phyloP scores from a whole-genome alignment of 2,888 invertebrate genomes.

The Sympetrum striolatum region DNA sequence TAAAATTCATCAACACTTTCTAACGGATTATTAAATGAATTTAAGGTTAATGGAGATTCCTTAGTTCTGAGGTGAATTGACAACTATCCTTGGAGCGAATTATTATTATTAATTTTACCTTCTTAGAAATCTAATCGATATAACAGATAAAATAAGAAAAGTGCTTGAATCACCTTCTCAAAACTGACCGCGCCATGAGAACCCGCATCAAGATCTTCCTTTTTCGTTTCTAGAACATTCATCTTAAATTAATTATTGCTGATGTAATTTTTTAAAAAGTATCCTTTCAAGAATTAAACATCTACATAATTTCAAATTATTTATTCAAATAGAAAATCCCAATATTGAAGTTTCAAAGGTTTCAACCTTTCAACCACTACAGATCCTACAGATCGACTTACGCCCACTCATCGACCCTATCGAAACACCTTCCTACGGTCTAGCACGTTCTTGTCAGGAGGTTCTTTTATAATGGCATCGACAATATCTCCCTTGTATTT shows the following conservation, averaged over 20 bases:
- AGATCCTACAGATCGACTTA: background rate
- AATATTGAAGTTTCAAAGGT: background rate
- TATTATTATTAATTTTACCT: no score
- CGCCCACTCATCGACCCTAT: background rate
- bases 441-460: slow-evolving; percentile 10
- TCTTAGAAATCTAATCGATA: no score
- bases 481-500: slow-evolving; percentile 74
- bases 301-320: background rate
- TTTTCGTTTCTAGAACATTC: background rate
- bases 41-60: no score
- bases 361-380: background rate
- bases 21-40: no score
- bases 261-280: background rate
- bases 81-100: no score
- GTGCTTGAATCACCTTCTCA: no score
- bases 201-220: background rate
- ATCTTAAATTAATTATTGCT: background rate
- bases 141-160: no score
- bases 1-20: no score
- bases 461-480: slow-evolving; percentile 54
- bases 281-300: background rate
- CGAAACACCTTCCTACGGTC: background rate
- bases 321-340: background rate
- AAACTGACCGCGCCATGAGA: background rate
- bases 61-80: no score